Percentiles rank a stretch among this genome's conserved stretches.
These are phyloP conservation scores for Rhea americana DNA, from an alignment of 2,113 vertebrate species.

Conservation along the genomic window DNA sequence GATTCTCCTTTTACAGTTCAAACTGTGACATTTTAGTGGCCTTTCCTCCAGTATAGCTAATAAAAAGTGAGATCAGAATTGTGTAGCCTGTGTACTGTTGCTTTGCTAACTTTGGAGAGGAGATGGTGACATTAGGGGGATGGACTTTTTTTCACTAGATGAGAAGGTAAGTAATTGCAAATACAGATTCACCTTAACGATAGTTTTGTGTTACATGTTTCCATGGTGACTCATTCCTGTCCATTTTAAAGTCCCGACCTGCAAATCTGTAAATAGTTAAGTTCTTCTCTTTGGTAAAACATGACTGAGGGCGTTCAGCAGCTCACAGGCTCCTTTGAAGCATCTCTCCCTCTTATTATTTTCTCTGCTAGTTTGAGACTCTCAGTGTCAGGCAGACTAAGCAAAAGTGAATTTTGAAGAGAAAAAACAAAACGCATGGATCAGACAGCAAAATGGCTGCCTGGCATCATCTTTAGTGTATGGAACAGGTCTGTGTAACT, in stretches of 20 bases:
- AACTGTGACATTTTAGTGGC: background rate
- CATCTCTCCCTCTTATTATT: background rate
- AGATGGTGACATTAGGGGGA: background rate
- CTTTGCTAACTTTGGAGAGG: slow-evolving; percentile 10
- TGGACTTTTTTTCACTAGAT: background rate
- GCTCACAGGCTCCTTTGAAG: background rate
- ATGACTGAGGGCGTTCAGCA: background rate
- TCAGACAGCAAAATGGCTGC: background rate
- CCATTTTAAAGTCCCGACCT: background rate
- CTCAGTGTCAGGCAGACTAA: background rate
- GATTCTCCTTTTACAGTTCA: background rate
- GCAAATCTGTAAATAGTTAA: background rate
- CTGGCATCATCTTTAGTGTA: background rate
- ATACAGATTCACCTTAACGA: slow-evolving; percentile 21
- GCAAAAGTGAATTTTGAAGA: background rate
- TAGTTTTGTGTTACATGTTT: slow-evolving; percentile 5
- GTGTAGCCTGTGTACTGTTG: background rate
- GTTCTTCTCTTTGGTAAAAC: background rate
- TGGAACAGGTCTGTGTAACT: background rate
- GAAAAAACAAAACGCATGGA: background rate
- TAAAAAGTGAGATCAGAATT: background rate
- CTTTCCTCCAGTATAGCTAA: background rate
- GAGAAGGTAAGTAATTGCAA: slow-evolving; percentile 25
- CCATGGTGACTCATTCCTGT: slow-evolving; percentile 5
- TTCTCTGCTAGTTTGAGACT: background rate